phyloP scores from a whole-genome alignment of 2,113 vertebrate genomes.

The Nyctibius bracteatus region DNA sequence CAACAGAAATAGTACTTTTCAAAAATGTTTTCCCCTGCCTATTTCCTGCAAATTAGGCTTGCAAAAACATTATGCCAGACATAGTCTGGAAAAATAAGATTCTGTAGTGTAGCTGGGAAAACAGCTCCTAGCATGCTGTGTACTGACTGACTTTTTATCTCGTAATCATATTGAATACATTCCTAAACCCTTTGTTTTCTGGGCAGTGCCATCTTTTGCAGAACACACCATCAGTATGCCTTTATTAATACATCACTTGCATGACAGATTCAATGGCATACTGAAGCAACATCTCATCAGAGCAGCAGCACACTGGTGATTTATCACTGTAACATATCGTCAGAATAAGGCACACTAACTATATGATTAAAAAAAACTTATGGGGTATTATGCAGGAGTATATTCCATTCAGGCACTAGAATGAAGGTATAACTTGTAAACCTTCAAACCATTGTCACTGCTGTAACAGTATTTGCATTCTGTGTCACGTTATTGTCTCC shows the following conservation, averaged over 20 bases:
- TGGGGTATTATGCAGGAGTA: neutral
- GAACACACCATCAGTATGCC: slow-evolving; percentile 9
- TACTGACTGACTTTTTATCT: slow-evolving; percentile 36
- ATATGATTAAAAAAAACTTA: slow-evolving; percentile 10
- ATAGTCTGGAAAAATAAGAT: neutral
- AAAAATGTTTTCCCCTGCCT: neutral
- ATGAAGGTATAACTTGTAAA: neutral
- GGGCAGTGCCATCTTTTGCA: slow-evolving; percentile 10
- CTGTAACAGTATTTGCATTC: neutral
- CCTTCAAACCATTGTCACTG: neutral
- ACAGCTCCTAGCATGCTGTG: neutral
- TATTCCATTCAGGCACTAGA: neutral
- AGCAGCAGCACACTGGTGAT: slow-evolving; percentile 22
- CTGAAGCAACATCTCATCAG: slow-evolving; percentile 62
- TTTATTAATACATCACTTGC: slow-evolving; percentile 54
- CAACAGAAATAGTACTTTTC: neutral
- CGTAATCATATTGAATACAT: slow-evolving; percentile 31
- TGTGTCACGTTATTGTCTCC: neutral
- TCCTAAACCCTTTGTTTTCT: slow-evolving; percentile 58
- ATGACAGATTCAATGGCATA: slow-evolving; percentile 46
- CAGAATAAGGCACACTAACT: slow-evolving; percentile 24
- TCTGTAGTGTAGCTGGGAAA: neutral
- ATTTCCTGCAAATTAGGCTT: neutral
- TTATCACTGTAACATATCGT: slow-evolving; percentile 48
- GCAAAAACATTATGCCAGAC: neutral